A percentile compares a stretch with the other conserved stretches of the same genome.
Conservation (phyloP, 2,888 invertebrate genomes). For the Gortyna flavago region DNA sequence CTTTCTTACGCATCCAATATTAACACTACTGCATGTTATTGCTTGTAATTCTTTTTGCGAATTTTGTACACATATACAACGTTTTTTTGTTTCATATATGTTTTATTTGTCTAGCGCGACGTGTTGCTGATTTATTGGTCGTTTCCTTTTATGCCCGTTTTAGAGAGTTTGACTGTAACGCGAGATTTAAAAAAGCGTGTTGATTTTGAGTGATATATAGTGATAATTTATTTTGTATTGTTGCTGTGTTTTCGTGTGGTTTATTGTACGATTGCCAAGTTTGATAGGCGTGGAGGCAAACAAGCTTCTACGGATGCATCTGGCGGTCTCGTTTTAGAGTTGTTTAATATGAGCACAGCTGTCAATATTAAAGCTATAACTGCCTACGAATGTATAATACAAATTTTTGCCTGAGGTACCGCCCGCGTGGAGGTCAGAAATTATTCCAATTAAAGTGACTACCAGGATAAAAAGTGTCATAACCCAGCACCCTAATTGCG, state of each 20-base stretch:
- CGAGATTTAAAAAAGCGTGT: conserved; percentile 77
- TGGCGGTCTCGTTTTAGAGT: conserved; percentile 8
- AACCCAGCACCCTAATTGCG: too few species aligned
- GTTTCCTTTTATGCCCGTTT: conserved; percentile 84
- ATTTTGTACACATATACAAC: conserved; percentile 79
- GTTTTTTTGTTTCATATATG: conserved; percentile 81
- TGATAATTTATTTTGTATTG: conserved; percentile 76
- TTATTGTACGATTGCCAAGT: conserved; percentile 43
- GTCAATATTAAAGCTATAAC: neutral
- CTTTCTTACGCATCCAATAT: conserved; percentile 73
- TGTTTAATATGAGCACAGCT: conserved; percentile 19
- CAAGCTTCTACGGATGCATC: conserved; percentile 43
- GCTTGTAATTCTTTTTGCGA: conserved; percentile 89
- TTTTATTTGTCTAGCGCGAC: conserved; percentile 85
- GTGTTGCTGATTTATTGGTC: conserved; percentile 84
- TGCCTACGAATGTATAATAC: neutral
- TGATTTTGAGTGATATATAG: conserved; percentile 78
- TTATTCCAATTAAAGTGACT: too few species aligned
- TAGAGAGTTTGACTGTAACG: conserved; percentile 83
- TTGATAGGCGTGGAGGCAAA: conserved; percentile 64
- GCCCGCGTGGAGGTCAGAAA: neutral
- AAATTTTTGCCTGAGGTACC: neutral
- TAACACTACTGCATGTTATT: conserved; percentile 89
- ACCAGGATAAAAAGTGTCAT: too few species aligned
- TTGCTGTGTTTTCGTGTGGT: conserved; percentile 62